These are phyloP conservation scores for Phoxinus dragarum DNA, from an alignment of 2,797 vertebrate genomes.

Conservation along the genomic window DNA sequence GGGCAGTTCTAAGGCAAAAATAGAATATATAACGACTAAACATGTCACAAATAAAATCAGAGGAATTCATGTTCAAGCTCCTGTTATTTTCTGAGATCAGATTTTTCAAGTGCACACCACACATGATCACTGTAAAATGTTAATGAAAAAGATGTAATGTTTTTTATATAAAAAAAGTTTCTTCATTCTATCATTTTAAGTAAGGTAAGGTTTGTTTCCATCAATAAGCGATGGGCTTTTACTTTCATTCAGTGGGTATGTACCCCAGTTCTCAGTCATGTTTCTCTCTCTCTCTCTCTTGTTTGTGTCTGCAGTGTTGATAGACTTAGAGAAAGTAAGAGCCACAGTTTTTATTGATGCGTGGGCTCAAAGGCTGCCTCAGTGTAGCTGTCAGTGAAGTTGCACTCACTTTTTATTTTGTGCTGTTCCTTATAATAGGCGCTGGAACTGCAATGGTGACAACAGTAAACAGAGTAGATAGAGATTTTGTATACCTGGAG, in stretches of 20 bases:
- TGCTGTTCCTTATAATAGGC: constrained; percentile 62
- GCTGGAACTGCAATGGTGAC: constrained; percentile 55
- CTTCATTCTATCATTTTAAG: background rate
- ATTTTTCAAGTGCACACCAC: background rate
- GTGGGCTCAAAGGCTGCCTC: constrained; percentile 64
- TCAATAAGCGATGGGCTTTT: constrained; percentile 21
- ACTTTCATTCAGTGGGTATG: constrained; percentile 35
- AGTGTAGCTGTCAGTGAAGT: constrained; percentile 55
- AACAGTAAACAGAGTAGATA: constrained; percentile 54
- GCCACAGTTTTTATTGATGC: constrained; percentile 63
- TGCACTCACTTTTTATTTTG: constrained; percentile 57
- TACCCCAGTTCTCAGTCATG: constrained; percentile 10
- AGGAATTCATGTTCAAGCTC: background rate
- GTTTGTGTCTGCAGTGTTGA: constrained; percentile 53
- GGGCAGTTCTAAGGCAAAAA: background rate
- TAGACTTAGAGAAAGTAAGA: constrained; percentile 55
- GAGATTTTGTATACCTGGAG: constrained; percentile 49
- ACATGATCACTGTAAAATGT: background rate
- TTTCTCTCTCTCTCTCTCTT: constrained; percentile 19
- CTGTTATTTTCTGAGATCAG: background rate
- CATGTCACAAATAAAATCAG: constrained; percentile 3
- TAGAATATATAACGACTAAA: background rate
- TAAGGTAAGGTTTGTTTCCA: constrained; percentile 21
- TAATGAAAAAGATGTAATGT: background rate
- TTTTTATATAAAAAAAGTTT: background rate